Conservation (phyloP, 2,113 vertebrate genomes). For the Carassius carassius region DNA sequence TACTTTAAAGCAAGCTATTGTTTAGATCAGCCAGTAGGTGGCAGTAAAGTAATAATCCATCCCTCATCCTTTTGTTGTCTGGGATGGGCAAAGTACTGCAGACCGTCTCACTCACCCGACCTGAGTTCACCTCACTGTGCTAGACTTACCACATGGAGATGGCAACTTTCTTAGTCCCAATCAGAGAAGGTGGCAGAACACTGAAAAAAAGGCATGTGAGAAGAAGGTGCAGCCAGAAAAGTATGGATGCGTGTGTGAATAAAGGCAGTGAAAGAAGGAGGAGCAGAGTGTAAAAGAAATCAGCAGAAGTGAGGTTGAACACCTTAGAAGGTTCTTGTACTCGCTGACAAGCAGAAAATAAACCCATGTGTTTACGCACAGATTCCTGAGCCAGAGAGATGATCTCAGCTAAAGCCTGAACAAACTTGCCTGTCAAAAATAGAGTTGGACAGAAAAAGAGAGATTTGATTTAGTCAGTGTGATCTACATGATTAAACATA, state of each 20-base stretch:
- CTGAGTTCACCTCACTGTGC: neutral
- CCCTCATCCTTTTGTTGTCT: neutral
- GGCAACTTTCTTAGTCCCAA: neutral
- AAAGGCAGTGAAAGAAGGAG: neutral
- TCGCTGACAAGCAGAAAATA: slow-evolving; percentile 32
- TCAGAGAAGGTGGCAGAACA: neutral
- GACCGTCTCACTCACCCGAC: neutral
- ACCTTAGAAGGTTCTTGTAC: slow-evolving; percentile 42
- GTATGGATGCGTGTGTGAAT: slow-evolving; percentile 7
- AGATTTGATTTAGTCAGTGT: slow-evolving; percentile 43
- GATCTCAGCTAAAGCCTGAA: slow-evolving; percentile 27
- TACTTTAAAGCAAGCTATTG: neutral
- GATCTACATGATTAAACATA: slow-evolving; percentile 39
- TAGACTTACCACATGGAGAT: neutral
- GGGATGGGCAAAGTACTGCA: neutral
- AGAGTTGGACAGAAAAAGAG: slow-evolving; percentile 38
- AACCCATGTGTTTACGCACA: neutral
- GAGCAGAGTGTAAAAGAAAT: neutral
- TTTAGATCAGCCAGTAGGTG: neutral
- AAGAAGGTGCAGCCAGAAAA: neutral
- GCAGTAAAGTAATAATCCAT: neutral
- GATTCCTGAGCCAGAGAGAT: slow-evolving; percentile 13
- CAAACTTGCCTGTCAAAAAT: slow-evolving; percentile 36
- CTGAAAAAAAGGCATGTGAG: neutral
- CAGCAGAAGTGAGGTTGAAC: slow-evolving; percentile 43